These are phyloP conservation scores for Aplysia californica DNA, from an alignment of 1,140 invertebrate species.

Conservation along the genomic window DNA sequence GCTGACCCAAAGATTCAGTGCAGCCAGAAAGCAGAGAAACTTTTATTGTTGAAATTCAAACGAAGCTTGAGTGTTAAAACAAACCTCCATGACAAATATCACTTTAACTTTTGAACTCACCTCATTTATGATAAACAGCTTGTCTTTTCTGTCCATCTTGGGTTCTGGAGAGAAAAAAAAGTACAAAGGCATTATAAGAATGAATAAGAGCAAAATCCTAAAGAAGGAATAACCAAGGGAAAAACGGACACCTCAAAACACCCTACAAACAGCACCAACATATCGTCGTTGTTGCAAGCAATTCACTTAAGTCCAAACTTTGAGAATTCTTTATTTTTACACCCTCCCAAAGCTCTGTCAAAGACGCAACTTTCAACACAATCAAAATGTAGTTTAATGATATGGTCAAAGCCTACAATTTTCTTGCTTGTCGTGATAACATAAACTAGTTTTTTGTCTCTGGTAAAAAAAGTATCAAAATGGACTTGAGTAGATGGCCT, in stretches of 20 bases:
- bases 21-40: no score
- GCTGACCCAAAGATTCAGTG: no score
- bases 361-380: no score
- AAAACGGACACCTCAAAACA: neutral
- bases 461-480: no score
- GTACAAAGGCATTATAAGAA: neutral
- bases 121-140: conserved; percentile 75
- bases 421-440: no score
- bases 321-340: neutral
- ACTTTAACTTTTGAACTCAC: conserved; percentile 63
- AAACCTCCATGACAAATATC: no score
- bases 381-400: neutral
- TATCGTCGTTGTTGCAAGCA: neutral
- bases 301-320: neutral
- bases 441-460: no score
- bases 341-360: no score
- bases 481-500: no score
- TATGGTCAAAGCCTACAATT: no score
- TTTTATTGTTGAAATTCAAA: no score
- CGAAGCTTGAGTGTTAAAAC: no score
- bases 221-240: neutral
- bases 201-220: neutral
- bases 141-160: conserved; percentile 76
- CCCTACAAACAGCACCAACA: neutral
- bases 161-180: conserved; percentile 74